Evolutionary conservation across 2,888 invertebrate species (phyloP).

Genomic region (Drosophila nr. fundita): DNA sequence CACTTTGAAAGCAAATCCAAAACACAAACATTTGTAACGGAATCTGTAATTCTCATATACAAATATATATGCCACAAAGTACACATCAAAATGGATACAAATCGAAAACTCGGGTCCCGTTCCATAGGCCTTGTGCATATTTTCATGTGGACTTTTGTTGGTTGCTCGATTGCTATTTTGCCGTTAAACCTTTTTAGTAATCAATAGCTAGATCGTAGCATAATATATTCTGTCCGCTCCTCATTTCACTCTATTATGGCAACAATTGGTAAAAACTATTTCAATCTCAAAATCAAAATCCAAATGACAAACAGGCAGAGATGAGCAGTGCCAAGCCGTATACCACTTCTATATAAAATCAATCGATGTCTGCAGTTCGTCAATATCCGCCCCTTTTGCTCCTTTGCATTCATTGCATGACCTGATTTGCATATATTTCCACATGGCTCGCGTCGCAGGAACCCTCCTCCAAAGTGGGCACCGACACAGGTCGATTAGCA

Average conservation of each 20-base stretch:
- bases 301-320: constrained; percentile 65
- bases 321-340: neutral
- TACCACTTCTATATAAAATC: constrained; percentile 40
- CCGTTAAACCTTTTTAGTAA: constrained; percentile 62
- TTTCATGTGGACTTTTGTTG: constrained; percentile 65
- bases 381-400: constrained; percentile 44
- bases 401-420: constrained; percentile 26
- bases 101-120: constrained; percentile 32
- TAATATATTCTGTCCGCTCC: constrained; percentile 1
- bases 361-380: constrained; percentile 46
- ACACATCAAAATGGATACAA: constrained; percentile 20
- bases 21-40: constrained; percentile 49
- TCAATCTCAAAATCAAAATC: constrained; percentile 69
- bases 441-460: constrained; percentile 65
- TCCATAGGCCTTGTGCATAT: constrained; percentile 49
- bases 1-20: constrained; percentile 40
- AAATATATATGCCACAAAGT: constrained; percentile 21
- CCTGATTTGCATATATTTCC: constrained; percentile 74
- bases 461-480: constrained; percentile 56
- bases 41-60: constrained; percentile 41
- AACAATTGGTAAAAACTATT: constrained; percentile 77
- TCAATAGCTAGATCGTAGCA: constrained; percentile 49
- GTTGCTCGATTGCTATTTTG: constrained; percentile 53
- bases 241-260: constrained; percentile 75
- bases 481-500: constrained; percentile 82